Conservation (phyloP, 2,797 vertebrate genomes). For the Propithecus deckenii region DNA sequence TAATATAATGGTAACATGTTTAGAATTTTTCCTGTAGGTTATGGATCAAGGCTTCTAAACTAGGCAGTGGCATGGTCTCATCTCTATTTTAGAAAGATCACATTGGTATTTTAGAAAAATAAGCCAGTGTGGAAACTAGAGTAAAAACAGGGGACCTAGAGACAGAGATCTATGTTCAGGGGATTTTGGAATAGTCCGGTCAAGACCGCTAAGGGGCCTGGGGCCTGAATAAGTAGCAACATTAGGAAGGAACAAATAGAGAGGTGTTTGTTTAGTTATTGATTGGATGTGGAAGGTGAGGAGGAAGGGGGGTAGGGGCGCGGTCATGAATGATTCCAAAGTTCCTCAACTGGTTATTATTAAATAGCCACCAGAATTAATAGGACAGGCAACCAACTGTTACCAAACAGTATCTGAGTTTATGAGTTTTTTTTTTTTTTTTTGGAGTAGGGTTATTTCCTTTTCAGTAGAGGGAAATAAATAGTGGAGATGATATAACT, state of each 20-base stretch:
- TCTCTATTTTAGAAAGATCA: neutral
- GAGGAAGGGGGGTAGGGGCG: neutral
- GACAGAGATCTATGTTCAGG: neutral
- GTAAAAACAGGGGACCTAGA: neutral
- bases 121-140: neutral
- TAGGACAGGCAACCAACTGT: neutral
- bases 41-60: neutral
- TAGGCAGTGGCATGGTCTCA: neutral
- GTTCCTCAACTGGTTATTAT: neutral
- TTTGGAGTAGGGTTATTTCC: neutral
- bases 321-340: neutral
- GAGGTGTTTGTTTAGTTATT: neutral
- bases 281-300: neutral
- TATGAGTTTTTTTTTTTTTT: neutral
- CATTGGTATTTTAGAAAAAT: neutral
- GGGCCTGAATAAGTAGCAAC: neutral
- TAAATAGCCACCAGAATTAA: neutral
- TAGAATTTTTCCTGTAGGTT: neutral
- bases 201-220: neutral
- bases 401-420: neutral
- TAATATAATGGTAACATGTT: neutral
- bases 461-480: constrained; percentile 14
- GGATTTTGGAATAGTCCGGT: neutral
- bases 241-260: neutral
- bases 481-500: neutral